Percentiles rank a stretch among this genome's conserved stretches.
phyloP scores from a whole-genome alignment of 2,113 vertebrate species.

The Chamaetylas fuelleborni region DNA sequence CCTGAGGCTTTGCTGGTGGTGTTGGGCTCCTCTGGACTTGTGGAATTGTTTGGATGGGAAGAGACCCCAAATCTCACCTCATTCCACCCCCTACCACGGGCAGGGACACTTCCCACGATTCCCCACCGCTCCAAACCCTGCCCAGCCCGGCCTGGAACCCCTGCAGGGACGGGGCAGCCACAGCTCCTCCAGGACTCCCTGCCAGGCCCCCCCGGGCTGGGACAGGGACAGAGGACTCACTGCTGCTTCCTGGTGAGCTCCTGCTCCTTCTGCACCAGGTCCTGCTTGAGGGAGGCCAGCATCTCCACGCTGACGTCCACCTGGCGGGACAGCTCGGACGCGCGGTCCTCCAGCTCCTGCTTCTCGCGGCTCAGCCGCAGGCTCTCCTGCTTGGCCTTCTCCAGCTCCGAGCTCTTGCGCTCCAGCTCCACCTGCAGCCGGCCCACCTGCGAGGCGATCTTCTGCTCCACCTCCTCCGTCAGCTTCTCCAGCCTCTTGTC shows the following conservation, averaged over 20 bases:
- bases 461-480: slow-evolving; percentile 98
- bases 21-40: neutral
- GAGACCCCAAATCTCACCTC: neutral
- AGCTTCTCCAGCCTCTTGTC: slow-evolving; percentile 93
- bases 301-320: slow-evolving; percentile 98
- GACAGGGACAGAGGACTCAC: slow-evolving; percentile 76
- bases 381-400: slow-evolving; percentile 93
- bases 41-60: too few species aligned
- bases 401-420: slow-evolving; percentile 92
- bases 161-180: neutral
- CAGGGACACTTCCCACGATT: neutral
- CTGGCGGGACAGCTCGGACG: slow-evolving; percentile 91
- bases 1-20: neutral
- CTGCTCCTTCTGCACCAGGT: slow-evolving; percentile 95
- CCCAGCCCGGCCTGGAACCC: too few species aligned
- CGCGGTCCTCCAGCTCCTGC: slow-evolving; percentile 93
- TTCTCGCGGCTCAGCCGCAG: slow-evolving; percentile 90
- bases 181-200: neutral
- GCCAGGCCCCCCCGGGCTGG: accelerated
- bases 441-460: slow-evolving; percentile 93
- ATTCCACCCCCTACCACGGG: neutral
- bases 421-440: slow-evolving; percentile 94
- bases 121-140: neutral
- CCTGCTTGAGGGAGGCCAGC: slow-evolving; percentile 95
- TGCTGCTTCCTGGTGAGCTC: slow-evolving; percentile 95